Percentiles rank a stretch among this genome's conserved stretches.
Conservation (phyloP, 2,888 invertebrate species). For the Mellilla xanthometata region DNA sequence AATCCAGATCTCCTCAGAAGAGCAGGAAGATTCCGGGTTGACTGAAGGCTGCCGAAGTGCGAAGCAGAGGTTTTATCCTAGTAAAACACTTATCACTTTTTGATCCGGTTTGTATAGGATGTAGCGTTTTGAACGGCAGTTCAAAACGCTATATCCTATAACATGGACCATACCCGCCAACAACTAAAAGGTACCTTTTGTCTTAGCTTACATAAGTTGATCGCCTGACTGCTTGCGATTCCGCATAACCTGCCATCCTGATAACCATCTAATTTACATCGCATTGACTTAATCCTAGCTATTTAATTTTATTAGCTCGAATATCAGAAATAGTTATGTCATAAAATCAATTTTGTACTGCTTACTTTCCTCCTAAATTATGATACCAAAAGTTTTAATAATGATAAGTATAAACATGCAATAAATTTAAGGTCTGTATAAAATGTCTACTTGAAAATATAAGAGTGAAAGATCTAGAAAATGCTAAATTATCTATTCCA, state of each 20-base stretch:
- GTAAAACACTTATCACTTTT: no score
- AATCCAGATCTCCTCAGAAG: no score
- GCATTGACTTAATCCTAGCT: conserved; percentile 15
- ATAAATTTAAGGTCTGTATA: not conserved
- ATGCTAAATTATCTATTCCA: not conserved
- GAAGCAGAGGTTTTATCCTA: no score
- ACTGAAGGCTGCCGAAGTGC: no score
- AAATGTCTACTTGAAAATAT: not conserved
- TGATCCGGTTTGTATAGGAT: no score
- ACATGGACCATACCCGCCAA: not conserved
- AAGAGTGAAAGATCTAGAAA: not conserved
- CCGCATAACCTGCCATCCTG: conserved; percentile 23
- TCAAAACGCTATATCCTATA: conserved; percentile 15
- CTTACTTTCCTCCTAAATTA: not conserved
- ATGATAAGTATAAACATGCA: not conserved
- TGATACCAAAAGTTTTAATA: not conserved
- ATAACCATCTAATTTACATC: conserved; percentile 28
- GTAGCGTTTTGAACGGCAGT: no score
- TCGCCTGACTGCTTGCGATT: conserved; percentile 31
- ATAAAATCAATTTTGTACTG: conserved; percentile 5
- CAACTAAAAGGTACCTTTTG: conserved; percentile 1
- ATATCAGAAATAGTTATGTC: conserved; percentile 5
- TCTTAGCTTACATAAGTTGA: conserved; percentile 25
- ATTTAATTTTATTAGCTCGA: conserved; percentile 5
- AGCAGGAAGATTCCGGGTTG: no score